Conservation (phyloP, 2,888 invertebrate genomes). For the Synanthedon tipuliformis region DNA sequence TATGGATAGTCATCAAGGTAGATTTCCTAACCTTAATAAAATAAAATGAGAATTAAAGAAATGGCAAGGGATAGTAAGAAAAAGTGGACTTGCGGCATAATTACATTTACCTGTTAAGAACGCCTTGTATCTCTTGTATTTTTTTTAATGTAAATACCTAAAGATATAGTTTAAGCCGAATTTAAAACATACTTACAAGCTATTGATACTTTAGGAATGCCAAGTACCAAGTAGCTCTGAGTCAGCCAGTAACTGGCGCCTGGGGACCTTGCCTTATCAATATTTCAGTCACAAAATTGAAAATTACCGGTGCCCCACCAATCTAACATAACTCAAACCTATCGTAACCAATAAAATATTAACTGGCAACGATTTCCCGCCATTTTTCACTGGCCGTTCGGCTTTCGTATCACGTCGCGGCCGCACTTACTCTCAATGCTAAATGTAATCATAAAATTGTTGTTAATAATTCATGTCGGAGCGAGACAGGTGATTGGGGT, state of each 20-base stretch:
- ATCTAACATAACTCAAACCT: slow-evolving; percentile 61
- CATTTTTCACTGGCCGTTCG: slow-evolving; percentile 56
- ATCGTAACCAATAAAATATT: slow-evolving; percentile 68
- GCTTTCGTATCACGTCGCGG: slow-evolving; percentile 54
- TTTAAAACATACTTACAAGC: too few relatives aligned
- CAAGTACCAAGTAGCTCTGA: slow-evolving; percentile 1
- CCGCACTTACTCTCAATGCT: slow-evolving; percentile 58
- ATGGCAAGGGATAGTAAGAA: too few relatives aligned
- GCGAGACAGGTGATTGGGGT: slow-evolving; percentile 18
- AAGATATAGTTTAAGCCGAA: too few relatives aligned
- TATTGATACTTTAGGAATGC: neutral
- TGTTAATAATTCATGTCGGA: slow-evolving; percentile 63
- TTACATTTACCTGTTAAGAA: too few relatives aligned
- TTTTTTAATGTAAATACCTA: too few relatives aligned
- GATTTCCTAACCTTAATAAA: too few relatives aligned
- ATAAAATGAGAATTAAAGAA: too few relatives aligned
- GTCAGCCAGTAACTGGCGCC: slow-evolving; percentile 5
- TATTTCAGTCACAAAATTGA: slow-evolving; percentile 67
- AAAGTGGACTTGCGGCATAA: too few relatives aligned
- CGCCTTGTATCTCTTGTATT: too few relatives aligned
- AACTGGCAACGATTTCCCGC: slow-evolving; percentile 58
- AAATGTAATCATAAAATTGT: slow-evolving; percentile 70
- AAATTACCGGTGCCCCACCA: slow-evolving; percentile 52
- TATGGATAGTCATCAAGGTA: too few relatives aligned
- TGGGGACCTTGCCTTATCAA: slow-evolving; percentile 41